These are phyloP conservation scores for Hemaris fuciformis DNA, from an alignment of 2,888 invertebrate genomes.

Conservation along the genomic window DNA sequence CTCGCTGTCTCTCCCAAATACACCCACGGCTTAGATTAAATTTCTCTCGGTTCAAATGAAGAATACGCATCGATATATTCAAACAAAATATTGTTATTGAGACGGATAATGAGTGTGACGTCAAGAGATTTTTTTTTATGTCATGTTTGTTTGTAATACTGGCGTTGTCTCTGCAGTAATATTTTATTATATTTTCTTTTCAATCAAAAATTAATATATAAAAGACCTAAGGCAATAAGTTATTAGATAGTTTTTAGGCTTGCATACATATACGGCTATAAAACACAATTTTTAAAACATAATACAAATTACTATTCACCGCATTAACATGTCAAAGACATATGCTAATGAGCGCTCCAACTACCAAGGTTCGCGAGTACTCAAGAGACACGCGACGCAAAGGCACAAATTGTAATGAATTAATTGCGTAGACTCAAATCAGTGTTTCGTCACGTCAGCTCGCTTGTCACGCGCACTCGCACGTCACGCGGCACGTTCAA, in stretches of 20 bases:
- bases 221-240: no score
- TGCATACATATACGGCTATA: no score
- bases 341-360: not conserved
- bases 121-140: no score
- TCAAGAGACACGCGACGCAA: not conserved
- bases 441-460: not conserved
- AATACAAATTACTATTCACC: no score
- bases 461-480: slow-evolving; percentile 13
- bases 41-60: not conserved
- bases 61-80: not conserved
- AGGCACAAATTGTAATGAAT: slow-evolving; percentile 2
- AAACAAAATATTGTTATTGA: not conserved
- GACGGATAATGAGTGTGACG: not conserved
- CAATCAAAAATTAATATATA: no score
- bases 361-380: no score
- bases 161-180: no score
- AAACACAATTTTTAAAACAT: no score
- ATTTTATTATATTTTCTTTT: no score
- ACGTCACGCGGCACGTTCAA: slow-evolving; percentile 18
- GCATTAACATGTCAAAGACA: no score
- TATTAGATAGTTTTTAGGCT: no score
- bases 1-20: slow-evolving; percentile 1
- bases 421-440: slow-evolving; percentile 1
- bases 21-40: not conserved
- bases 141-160: no score